Percentiles rank a stretch among this genome's conserved stretches.
Conservation (phyloP, 2,888 invertebrate species). For the Xestoiulus laeticollis region DNA sequence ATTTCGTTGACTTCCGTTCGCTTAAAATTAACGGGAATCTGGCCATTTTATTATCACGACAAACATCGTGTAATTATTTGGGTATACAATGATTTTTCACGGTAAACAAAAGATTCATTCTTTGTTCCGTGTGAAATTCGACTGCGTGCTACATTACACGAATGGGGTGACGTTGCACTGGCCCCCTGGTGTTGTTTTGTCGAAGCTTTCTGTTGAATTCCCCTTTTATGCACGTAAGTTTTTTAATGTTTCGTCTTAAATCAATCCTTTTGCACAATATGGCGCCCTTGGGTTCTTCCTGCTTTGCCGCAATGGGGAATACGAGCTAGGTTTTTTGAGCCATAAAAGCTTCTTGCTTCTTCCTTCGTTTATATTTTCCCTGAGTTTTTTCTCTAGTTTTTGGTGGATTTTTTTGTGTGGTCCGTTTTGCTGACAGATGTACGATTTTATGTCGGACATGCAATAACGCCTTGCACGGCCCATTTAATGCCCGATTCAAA, state of each 20-base stretch:
- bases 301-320: not conserved
- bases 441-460: not conserved
- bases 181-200: conserved; percentile 27
- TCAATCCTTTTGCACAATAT: conserved; percentile 38
- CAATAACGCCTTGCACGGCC: not conserved
- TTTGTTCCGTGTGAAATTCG: conserved; percentile 25
- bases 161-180: not conserved
- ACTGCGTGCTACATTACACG: not conserved
- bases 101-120: conserved; percentile 10
- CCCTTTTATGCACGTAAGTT: not conserved
- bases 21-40: conserved; percentile 16
- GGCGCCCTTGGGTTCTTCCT: conserved; percentile 38
- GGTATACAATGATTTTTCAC: not conserved
- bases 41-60: not conserved
- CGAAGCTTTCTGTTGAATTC: not conserved
- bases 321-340: not conserved
- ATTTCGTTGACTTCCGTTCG: not conserved
- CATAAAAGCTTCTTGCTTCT: not conserved
- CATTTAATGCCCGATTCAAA: conserved; percentile 26
- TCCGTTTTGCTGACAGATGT: conserved; percentile 6
- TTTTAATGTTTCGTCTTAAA: conserved; percentile 9
- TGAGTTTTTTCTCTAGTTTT: not conserved
- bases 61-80: not conserved
- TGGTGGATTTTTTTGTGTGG: not conserved
- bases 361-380: not conserved